Percentiles rank a stretch among this genome's conserved stretches.
phyloP scores from a whole-genome alignment of 2,888 invertebrate genomes.

The Polydrusus cervinus region DNA sequence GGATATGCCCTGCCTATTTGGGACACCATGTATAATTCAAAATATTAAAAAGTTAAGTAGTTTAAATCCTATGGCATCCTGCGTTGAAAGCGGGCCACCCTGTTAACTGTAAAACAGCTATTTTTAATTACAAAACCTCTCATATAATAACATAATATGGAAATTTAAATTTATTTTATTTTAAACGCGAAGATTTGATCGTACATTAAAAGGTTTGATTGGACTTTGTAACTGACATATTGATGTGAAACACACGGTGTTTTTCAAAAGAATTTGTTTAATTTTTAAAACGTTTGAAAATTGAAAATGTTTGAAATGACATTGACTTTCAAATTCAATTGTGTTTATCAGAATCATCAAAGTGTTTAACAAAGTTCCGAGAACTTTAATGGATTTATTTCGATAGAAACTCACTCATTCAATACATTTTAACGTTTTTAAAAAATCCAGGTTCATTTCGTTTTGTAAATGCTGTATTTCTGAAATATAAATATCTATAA shows the following conservation, averaged over 20 bases:
- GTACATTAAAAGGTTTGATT: slow-evolving; percentile 14
- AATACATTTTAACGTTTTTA: not conserved
- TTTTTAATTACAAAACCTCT: not conserved
- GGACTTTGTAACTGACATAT: slow-evolving; percentile 20
- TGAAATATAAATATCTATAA: not conserved
- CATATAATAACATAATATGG: not conserved
- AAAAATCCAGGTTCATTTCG: not conserved
- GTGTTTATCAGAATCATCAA: slow-evolving; percentile 6
- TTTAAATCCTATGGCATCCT: too few species aligned
- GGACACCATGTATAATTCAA: too few species aligned
- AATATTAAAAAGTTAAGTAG: too few species aligned
- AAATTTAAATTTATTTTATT: slow-evolving; percentile 3
- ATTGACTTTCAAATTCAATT: slow-evolving; percentile 21
- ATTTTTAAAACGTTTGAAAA: not conserved
- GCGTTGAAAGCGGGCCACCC: too few species aligned
- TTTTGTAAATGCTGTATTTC: not conserved
- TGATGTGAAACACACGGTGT: slow-evolving; percentile 15
- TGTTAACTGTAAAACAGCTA: too few species aligned
- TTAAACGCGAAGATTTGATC: not conserved
- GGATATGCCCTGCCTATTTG: too few species aligned
- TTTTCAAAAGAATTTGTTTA: slow-evolving; percentile 13
- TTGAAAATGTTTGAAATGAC: slow-evolving; percentile 16
- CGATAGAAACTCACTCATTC: not conserved
- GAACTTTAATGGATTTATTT: slow-evolving; percentile 4
- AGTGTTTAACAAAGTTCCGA: not conserved